phyloP scores from a whole-genome alignment of 2,113 vertebrate species.

The Eonycteris spelaea region DNA sequence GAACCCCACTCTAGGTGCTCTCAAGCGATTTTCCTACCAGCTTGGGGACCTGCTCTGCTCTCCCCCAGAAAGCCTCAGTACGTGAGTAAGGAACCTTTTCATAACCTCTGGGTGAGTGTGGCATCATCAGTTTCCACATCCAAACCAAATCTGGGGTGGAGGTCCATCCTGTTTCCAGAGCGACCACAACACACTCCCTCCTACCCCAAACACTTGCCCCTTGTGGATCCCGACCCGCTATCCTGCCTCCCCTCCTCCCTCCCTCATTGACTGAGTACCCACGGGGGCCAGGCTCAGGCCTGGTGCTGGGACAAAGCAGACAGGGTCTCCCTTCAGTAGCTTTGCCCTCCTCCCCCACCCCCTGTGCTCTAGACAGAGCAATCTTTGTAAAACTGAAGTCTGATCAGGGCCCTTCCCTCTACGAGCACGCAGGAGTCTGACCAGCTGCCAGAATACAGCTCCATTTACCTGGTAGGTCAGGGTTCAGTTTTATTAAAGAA shows the following conservation, averaged over 20 bases:
- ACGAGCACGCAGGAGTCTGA: neutral
- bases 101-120: neutral
- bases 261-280: neutral
- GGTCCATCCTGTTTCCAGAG: neutral
- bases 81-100: neutral
- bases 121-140: neutral
- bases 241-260: neutral
- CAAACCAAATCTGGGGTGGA: neutral
- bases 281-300: neutral
- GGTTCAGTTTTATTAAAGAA: neutral
- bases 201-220: neutral
- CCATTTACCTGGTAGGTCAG: neutral
- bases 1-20: neutral
- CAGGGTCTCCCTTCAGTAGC: conserved; percentile 24
- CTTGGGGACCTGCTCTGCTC: no score
- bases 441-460: neutral
- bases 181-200: neutral
- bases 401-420: neutral
- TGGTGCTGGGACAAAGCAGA: neutral
- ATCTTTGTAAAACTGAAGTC: neutral
- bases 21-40: neutral
- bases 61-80: neutral
- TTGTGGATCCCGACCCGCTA: neutral
- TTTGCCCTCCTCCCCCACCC: neutral
- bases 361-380: neutral